Evolutionary conservation across 2,113 vertebrate genomes (phyloP).

Genomic region (Notarius lentiginosus): DNA sequence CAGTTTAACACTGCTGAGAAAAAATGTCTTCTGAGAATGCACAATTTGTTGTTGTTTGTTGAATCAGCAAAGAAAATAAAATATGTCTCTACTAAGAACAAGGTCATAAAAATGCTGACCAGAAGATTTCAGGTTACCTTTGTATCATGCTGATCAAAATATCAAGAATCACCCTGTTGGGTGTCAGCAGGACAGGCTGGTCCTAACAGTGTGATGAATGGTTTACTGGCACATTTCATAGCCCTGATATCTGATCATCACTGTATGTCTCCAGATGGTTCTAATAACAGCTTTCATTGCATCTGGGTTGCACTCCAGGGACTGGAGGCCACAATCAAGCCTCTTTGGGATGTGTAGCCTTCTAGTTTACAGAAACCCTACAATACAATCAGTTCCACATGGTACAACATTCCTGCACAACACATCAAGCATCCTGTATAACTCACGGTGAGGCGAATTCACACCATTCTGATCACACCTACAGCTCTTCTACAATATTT

Average conservation of each 20-base stretch:
- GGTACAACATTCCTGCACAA: neutral
- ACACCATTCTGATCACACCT: neutral
- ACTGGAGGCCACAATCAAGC: constrained; percentile 2
- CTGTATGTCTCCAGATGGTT: neutral
- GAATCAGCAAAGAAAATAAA: neutral
- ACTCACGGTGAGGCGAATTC: neutral
- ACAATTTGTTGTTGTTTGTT: too few relatives aligned
- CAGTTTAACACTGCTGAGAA: too few relatives aligned
- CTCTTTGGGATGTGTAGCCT: neutral
- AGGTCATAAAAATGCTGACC: neutral
- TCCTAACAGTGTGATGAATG: neutral
- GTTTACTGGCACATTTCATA: neutral
- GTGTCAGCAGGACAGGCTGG: neutral
- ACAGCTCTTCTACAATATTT: neutral
- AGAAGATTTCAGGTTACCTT: neutral
- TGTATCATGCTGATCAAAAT: neutral
- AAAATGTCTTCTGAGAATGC: too few relatives aligned
- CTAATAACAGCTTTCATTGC: constrained; percentile 7
- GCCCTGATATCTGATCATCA: constrained; percentile 6
- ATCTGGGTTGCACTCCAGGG: neutral
- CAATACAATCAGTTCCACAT: constrained; percentile 24
- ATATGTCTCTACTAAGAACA: neutral
- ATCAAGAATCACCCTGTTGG: neutral
- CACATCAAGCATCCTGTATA: neutral
- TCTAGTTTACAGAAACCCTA: neutral